Evolutionary conservation across 2,888 invertebrate species (phyloP).

Genomic region (Minunthozetes semirufus): DNA sequence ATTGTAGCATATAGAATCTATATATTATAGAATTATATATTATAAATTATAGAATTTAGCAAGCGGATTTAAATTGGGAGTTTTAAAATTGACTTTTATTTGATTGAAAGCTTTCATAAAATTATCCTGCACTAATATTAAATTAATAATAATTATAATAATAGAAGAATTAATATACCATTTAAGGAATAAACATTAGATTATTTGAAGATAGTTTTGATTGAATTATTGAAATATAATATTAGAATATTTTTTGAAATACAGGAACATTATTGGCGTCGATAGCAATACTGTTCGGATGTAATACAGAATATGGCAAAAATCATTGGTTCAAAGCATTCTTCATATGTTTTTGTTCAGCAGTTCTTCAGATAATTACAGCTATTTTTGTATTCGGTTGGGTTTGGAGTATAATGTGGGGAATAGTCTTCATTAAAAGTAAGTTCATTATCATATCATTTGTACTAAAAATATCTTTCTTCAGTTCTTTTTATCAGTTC

Average conservation of each 20-base stretch:
- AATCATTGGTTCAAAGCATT: conserved; percentile 49
- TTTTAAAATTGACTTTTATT: too few species aligned
- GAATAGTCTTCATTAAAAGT: conserved; percentile 50
- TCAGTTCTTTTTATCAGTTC: background rate
- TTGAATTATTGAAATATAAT: too few species aligned
- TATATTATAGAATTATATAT: too few species aligned
- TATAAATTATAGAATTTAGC: too few species aligned
- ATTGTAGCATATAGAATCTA: too few species aligned
- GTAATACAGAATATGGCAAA: conserved; percentile 48
- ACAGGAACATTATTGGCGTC: conserved; percentile 50
- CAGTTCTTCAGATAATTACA: conserved; percentile 51
- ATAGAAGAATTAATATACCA: too few species aligned
- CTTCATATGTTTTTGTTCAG: conserved; percentile 49
- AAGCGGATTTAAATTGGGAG: too few species aligned
- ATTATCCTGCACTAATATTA: background rate
- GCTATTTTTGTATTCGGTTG: conserved; percentile 52
- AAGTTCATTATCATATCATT: background rate
- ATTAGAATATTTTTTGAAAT: background rate
- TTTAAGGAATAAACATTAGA: too few species aligned
- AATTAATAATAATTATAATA: conserved; percentile 11
- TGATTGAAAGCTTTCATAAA: too few species aligned
- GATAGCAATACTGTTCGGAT: conserved; percentile 49
- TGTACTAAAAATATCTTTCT: background rate
- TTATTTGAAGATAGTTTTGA: too few species aligned
- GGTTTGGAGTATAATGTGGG: conserved; percentile 54